Percentiles rank a stretch among this genome's conserved stretches.
Conservation (phyloP, 2,113 vertebrate genomes). For the Ciconia boyciana region DNA sequence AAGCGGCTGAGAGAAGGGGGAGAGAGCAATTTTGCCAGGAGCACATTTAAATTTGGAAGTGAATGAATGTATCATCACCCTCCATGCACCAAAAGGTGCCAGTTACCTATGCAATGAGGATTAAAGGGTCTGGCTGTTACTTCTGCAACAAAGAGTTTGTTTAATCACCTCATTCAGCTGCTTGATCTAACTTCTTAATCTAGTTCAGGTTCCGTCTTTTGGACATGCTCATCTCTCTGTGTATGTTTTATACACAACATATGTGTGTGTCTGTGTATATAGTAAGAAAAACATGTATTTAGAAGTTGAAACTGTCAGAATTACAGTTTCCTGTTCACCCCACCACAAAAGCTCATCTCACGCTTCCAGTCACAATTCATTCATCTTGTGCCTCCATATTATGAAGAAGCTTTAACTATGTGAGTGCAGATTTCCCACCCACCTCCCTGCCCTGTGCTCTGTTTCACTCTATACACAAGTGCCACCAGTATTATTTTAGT, state of each 20-base stretch:
- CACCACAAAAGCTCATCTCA: background rate
- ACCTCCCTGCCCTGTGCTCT: accelerated
- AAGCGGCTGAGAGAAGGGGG: background rate
- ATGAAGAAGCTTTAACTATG: background rate
- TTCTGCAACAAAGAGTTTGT: background rate
- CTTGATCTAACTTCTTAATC: background rate
- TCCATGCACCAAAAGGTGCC: background rate
- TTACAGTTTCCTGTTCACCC: background rate
- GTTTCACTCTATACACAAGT: background rate
- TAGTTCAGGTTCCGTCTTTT: background rate
- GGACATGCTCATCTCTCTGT: background rate
- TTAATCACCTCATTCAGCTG: background rate
- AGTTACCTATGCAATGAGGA: background rate
- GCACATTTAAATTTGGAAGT: background rate
- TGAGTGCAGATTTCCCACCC: background rate
- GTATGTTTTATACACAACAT: background rate
- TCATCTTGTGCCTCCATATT: background rate
- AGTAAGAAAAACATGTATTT: background rate
- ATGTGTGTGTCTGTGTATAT: background rate
- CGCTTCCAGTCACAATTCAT: background rate
- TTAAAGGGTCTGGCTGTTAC: background rate
- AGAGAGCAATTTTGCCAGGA: background rate
- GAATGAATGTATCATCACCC: background rate
- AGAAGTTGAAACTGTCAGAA: background rate
- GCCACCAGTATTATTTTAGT: background rate